Conservation (phyloP, 2,113 vertebrate genomes). For the Dicaeum eximium region DNA sequence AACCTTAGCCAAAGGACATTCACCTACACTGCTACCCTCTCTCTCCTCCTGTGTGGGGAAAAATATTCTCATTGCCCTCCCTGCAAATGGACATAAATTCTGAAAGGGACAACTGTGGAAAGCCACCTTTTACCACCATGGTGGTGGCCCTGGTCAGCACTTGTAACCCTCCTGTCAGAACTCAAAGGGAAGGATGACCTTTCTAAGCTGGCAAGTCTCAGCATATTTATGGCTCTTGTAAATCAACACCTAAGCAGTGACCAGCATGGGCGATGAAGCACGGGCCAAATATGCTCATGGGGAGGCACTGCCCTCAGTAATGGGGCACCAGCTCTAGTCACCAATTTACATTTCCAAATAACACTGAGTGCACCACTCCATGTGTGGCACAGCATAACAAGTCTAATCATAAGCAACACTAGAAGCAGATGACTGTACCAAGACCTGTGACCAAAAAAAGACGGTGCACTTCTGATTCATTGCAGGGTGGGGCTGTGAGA, state of each 20-base stretch:
- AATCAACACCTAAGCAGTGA: neutral
- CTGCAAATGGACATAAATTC: neutral
- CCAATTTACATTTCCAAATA: constrained; percentile 35
- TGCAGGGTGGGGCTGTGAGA: neutral
- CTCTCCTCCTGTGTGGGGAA: neutral
- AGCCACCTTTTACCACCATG: neutral
- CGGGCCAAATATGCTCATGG: neutral
- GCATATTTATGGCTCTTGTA: constrained; percentile 3
- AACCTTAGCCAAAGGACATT: neutral
- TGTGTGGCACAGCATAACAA: neutral
- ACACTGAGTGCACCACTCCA: neutral
- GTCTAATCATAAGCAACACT: constrained; percentile 3
- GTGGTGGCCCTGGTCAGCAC: neutral
- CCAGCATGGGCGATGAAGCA: neutral
- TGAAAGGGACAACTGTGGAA: neutral
- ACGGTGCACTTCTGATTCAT: constrained; percentile 29
- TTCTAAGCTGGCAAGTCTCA: neutral
- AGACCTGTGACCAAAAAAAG: constrained; percentile 53
- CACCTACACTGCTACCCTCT: neutral
- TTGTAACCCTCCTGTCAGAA: neutral
- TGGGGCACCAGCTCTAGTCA: neutral
- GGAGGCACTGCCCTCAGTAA: neutral
- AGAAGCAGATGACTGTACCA: constrained; percentile 1
- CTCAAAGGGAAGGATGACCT: constrained; percentile 1
- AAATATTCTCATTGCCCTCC: neutral